These are phyloP conservation scores for Microcebus ravelobensis DNA, from an alignment of 2,113 vertebrate genomes.

Conservation along the genomic window DNA sequence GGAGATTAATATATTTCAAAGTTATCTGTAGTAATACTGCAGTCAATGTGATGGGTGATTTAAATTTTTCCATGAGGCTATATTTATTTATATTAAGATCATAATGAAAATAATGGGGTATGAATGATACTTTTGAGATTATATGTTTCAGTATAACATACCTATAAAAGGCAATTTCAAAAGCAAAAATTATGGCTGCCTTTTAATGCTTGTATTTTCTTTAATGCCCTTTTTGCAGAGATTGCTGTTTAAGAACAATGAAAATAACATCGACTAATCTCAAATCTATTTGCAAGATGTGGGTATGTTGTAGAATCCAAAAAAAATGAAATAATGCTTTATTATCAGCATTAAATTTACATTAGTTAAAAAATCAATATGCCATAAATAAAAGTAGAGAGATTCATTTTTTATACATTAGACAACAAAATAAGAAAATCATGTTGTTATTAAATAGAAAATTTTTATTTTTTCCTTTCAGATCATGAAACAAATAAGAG, in stretches of 20 bases:
- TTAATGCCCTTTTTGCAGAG: background rate
- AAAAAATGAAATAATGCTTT: slow-evolving; percentile 17
- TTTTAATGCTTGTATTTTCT: slow-evolving; percentile 24
- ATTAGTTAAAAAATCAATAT: background rate
- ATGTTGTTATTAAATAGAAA: background rate
- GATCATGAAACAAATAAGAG: background rate
- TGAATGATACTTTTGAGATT: slow-evolving; percentile 12
- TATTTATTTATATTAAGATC: background rate
- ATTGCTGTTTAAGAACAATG: slow-evolving; percentile 25
- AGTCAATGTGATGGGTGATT: background rate
- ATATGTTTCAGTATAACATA: background rate
- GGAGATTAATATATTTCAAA: background rate
- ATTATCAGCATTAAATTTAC: background rate
- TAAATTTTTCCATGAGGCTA: background rate
- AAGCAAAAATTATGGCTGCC: slow-evolving; percentile 34
- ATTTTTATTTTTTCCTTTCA: background rate
- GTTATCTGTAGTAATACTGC: background rate
- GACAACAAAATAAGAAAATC: background rate
- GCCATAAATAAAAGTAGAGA: background rate
- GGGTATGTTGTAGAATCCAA: background rate
- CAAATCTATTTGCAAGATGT: background rate
- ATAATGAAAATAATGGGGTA: background rate
- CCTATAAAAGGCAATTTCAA: slow-evolving; percentile 21
- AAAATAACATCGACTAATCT: background rate
- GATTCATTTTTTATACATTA: background rate